Conservation (phyloP, 2,113 vertebrate species). For the Cebus imitator region DNA sequence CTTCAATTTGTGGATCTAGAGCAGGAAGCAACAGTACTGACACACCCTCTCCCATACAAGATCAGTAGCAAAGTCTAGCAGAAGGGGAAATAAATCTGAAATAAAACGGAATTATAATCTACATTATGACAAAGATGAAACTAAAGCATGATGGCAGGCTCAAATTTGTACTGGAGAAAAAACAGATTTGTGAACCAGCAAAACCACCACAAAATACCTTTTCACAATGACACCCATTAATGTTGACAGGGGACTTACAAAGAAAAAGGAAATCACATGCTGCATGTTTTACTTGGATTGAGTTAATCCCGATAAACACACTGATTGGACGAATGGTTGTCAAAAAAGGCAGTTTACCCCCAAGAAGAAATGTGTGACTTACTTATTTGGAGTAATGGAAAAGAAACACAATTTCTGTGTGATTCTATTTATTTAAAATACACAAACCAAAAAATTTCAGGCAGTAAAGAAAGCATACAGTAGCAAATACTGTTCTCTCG, state of each 20-base stretch:
- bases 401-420: neutral
- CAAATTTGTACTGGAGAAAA: neutral
- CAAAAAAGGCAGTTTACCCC: neutral
- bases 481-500: neutral
- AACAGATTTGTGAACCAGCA: neutral
- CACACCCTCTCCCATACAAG: slow-evolving; percentile 55
- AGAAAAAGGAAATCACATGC: neutral
- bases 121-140: neutral
- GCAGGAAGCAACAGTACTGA: slow-evolving; percentile 74
- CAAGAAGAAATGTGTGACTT: slow-evolving; percentile 18
- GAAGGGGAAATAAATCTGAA: neutral
- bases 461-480: neutral
- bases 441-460: neutral
- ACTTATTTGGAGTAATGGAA: slow-evolving; percentile 27
- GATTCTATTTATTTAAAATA: neutral
- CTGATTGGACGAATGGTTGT: neutral
- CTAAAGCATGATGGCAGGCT: slow-evolving; percentile 28
- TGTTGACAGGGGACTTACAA: neutral
- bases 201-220: neutral
- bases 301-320: slow-evolving; percentile 6
- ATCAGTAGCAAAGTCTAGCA: neutral
- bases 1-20: slow-evolving; percentile 75
- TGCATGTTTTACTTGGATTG: slow-evolving; percentile 17
- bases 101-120: slow-evolving; percentile 56
- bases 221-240: slow-evolving; percentile 18